Evolutionary conservation across 2,888 invertebrate species (phyloP).

Genomic region (Heliconius aoede): DNA sequence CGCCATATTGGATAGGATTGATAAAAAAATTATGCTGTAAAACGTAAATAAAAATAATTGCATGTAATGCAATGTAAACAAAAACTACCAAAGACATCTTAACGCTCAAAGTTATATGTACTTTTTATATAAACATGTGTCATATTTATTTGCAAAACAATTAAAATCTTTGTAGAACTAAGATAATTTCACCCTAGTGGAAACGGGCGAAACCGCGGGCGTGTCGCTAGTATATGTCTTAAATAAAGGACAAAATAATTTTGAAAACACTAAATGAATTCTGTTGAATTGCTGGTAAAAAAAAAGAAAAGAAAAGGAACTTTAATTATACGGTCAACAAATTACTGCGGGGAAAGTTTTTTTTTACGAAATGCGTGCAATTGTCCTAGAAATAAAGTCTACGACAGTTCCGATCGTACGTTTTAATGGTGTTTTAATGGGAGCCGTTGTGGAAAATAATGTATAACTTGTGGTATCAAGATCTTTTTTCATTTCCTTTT

Average conservation of each 20-base stretch:
- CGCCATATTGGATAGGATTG: too few species aligned
- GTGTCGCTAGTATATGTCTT: not conserved
- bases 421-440: constrained; percentile 29
- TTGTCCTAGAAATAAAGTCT: constrained; percentile 28
- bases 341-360: constrained; percentile 19
- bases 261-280: constrained; percentile 1
- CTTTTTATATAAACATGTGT: too few species aligned
- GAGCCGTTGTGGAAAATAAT: constrained; percentile 26
- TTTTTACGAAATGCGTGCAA: constrained; percentile 27
- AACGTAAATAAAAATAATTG: too few species aligned
- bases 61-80: too few species aligned
- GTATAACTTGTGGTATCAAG: constrained; percentile 15
- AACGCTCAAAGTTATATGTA: too few species aligned
- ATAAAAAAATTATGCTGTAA: too few species aligned
- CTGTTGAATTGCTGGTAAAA: not conserved
- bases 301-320: constrained; percentile 5
- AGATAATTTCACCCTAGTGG: too few species aligned
- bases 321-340: constrained; percentile 15
- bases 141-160: too few species aligned
- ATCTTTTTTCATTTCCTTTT: constrained; percentile 2
- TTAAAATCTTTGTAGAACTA: too few species aligned
- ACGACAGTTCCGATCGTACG: constrained; percentile 20
- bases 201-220: too few species aligned
- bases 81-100: too few species aligned
- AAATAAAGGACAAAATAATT: not conserved